phyloP scores from a whole-genome alignment of 2,888 invertebrate species.

The Colletes collaris region DNA sequence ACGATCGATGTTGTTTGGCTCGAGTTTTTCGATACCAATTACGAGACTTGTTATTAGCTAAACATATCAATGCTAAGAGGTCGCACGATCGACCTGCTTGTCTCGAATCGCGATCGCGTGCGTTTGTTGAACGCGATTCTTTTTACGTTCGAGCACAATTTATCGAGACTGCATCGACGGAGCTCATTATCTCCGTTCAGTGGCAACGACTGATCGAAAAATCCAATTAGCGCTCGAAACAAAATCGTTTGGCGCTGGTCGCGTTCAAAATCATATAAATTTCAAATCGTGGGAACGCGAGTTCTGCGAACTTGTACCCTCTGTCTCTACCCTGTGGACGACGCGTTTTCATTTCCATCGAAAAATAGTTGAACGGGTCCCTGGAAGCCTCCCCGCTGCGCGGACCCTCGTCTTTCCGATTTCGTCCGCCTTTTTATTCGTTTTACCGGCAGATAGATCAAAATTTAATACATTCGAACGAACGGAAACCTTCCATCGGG shows the following conservation, averaged over 20 bases:
- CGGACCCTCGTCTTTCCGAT: too few species aligned
- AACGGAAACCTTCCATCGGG: too few species aligned
- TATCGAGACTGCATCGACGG: not conserved
- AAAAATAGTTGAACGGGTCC: not conserved
- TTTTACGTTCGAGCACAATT: not conserved
- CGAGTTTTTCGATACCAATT: too few species aligned
- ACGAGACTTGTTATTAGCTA: not conserved
- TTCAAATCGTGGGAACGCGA: constrained; percentile 1
- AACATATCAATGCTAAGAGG: constrained; percentile 21
- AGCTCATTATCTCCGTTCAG: too few species aligned
- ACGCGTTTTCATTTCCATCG: not conserved
- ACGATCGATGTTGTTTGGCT: too few species aligned
- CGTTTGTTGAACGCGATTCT: constrained; percentile 35
- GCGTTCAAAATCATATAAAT: constrained; percentile 15
- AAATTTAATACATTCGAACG: too few species aligned
- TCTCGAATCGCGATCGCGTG: constrained; percentile 11
- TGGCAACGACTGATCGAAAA: too few species aligned
- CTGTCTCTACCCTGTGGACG: not conserved
- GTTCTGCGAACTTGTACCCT: not conserved
- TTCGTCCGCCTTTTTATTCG: too few species aligned
- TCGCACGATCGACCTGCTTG: constrained; percentile 35
- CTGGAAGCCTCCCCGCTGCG: not conserved
- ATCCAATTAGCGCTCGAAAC: not conserved
- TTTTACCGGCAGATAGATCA: too few species aligned
- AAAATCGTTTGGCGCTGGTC: not conserved